Base-by-base conservation (phyloP, 64 coral and sea anemone species). In the Montipora efflorescens region DNA sequence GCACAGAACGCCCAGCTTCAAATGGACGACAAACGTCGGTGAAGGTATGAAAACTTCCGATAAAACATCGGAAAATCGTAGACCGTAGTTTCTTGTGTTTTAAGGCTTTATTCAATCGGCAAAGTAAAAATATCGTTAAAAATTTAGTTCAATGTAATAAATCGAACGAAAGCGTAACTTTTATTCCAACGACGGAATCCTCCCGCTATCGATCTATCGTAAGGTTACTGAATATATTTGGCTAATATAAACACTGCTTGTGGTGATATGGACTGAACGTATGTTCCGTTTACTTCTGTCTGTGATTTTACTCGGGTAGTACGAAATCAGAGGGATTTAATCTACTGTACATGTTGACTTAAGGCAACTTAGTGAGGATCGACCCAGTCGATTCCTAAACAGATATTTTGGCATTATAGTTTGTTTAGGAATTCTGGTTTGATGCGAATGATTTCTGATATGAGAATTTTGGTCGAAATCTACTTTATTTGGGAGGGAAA, bases 351-450 rank as follows among this genome's bases (percentile, higher is more conserved):
- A 28, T 28, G 28, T 36, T 1, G 36, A 36, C 36, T 36, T 36
- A 36, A 1, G 36, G 36, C 36, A 36, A 36, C 36, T 36, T 36
- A 36, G 36, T 2, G 21, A 47, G 14, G 4, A 28, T 28, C 28
- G 28, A 15, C 67, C 28, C 14, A 10, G 14, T 50, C 36, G 19
- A 25, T 21, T 70, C 68, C 68, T 48, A 12, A 9, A 49, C 46
- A 49, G 66, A 71, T 67, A 48, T 22, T 48, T 50, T 86, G 46
- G 7, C 64, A 72, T 86, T 16, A 64, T 16, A 12, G 9, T 36
- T 86, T 71, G 82, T 86, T 21, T 71, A 49, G 62, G 82, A 86
- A 86, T 86, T 86, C 67, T 48, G 18, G 8, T 70, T 86, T 86
- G 16, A 45, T 22, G 62, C 45, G 5, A 50, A 6, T 64, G 82